phyloP scores from a whole-genome alignment of 2,113 vertebrate species.

The Catagonus wagneri region DNA sequence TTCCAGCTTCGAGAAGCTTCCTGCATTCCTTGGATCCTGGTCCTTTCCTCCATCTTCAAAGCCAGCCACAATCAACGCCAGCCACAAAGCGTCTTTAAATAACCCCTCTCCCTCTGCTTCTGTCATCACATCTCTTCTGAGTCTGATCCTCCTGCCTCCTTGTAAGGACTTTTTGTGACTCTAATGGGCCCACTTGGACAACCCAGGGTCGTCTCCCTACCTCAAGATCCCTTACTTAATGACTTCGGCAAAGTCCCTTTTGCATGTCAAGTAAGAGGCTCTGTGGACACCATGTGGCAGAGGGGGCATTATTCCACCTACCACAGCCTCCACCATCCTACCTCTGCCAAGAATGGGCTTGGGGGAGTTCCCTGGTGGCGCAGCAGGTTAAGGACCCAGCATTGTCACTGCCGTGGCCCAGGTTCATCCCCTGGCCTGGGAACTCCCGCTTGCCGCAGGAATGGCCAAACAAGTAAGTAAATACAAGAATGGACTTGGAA shows the following conservation, averaged over 20 bases:
- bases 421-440: no score
- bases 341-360: not conserved
- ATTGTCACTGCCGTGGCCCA: no score
- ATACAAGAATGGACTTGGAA: not conserved
- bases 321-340: not conserved
- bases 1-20: not conserved
- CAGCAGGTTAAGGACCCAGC: no score
- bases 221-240: not conserved
- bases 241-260: not conserved
- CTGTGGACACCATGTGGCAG: not conserved
- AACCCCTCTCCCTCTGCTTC: not conserved
- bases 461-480: no score
- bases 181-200: not conserved
- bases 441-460: no score
- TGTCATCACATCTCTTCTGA: not conserved
- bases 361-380: no score
- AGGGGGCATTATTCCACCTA: not conserved
- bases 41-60: not conserved
- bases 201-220: not conserved
- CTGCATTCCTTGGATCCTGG: not conserved
- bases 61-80: no score
- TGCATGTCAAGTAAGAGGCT: not conserved
- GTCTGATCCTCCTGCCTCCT: not conserved
- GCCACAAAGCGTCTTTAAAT: not conserved
- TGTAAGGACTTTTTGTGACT: not conserved